phyloP scores from a whole-genome alignment of 2,113 vertebrate species.

The Anolis carolinensis region DNA sequence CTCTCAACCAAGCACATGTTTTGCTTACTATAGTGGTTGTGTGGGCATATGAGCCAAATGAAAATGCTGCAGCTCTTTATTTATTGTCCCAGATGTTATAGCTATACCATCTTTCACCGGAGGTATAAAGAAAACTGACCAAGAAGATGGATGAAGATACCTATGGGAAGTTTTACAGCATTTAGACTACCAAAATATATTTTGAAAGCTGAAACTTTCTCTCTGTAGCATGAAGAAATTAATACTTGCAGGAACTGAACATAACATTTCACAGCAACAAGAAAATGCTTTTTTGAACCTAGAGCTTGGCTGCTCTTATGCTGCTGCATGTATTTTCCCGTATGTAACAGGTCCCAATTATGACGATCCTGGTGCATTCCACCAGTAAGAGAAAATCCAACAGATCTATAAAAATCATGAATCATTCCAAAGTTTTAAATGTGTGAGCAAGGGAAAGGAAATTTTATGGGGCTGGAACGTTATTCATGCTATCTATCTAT shows the following conservation, averaged over 20 bases:
- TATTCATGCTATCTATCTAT: neutral
- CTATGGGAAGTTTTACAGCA: slow-evolving; percentile 3
- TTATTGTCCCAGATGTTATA: neutral
- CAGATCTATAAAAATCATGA: neutral
- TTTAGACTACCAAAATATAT: slow-evolving; percentile 45
- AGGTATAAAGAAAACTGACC: neutral
- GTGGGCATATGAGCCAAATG: neutral
- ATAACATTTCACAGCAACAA: slow-evolving; percentile 42
- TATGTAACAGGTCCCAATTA: fast-evolving
- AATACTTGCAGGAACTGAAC: slow-evolving; percentile 37
- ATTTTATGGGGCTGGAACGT: neutral
- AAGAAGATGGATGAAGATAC: neutral
- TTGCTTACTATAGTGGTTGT: neutral
- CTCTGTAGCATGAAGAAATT: slow-evolving; percentile 49
- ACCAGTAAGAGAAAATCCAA: neutral
- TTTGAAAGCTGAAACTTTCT: slow-evolving; percentile 61
- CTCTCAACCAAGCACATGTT: neutral
- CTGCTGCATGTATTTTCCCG: neutral
- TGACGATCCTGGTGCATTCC: neutral
- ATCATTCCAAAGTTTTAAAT: neutral
- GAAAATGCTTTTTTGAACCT: slow-evolving; percentile 39
- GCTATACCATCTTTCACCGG: neutral
- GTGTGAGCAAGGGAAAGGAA: neutral
- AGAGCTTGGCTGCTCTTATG: neutral
- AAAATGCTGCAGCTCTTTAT: neutral